Percentiles rank a stretch among this genome's conserved stretches.
These are phyloP conservation scores for Pseudomyrmex cubaensis DNA, from an alignment of 1,140 invertebrate genomes.

Conservation along the genomic window DNA sequence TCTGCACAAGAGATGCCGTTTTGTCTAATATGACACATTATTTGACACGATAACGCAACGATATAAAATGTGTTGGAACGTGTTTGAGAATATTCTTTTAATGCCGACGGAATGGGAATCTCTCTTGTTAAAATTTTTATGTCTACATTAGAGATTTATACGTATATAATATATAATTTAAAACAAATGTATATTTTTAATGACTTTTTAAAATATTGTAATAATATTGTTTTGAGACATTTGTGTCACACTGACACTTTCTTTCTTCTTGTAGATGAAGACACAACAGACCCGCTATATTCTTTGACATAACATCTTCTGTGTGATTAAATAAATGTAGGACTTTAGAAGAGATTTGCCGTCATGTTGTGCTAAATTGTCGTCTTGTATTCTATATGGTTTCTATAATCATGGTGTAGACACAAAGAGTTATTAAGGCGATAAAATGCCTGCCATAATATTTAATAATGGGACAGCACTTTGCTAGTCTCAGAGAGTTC, in stretches of 20 bases:
- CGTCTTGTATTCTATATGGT: not conserved
- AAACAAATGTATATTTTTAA: too few relatives aligned
- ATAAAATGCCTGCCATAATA: conserved; percentile 81
- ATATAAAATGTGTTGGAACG: not conserved
- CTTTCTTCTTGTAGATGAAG: conserved; percentile 13
- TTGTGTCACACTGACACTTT: not conserved
- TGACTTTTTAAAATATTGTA: too few relatives aligned
- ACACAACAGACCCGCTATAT: conserved; percentile 1
- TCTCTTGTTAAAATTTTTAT: not conserved
- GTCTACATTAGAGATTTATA: too few relatives aligned
- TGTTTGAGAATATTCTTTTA: not conserved
- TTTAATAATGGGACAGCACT: conserved; percentile 84
- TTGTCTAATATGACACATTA: not conserved
- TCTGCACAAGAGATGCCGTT: not conserved
- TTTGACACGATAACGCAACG: not conserved
- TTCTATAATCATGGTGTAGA: conserved; percentile 45
- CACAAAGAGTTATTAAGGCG: conserved; percentile 51
- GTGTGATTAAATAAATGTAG: conserved; percentile 2
- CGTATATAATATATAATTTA: too few relatives aligned
- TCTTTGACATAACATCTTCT: conserved; percentile 24
- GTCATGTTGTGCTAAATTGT: not conserved
- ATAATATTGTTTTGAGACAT: not conserved
- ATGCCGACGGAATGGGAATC: not conserved
- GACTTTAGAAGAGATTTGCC: not conserved
- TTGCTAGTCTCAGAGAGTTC: conserved; percentile 84